These are phyloP conservation scores for Cladopsammia gracilis DNA, from an alignment of 64 coral and sea anemone genomes.

Conservation along the genomic window DNA sequence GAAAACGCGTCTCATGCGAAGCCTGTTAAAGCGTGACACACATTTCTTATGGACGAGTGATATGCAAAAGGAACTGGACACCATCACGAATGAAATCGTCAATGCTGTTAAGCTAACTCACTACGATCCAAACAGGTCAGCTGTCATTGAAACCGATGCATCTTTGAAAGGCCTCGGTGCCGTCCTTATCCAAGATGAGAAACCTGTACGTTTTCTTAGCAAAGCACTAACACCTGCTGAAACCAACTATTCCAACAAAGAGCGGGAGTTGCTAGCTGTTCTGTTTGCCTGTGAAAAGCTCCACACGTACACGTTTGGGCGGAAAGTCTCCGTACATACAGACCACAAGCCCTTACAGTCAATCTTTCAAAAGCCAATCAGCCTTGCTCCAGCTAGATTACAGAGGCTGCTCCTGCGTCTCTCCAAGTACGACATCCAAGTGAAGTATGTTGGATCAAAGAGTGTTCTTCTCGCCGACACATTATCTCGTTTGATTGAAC, in stretches of 20 bases:
- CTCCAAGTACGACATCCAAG: conserved; percentile 38
- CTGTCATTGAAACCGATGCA: conserved; percentile 49
- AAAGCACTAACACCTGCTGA: conserved; percentile 42
- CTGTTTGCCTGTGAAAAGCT: conserved; percentile 73
- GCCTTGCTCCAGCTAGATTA: conserved; percentile 46
- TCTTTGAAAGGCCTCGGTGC: conserved; percentile 35
- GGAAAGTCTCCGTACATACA: conserved; percentile 31
- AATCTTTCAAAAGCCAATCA: conserved; percentile 63
- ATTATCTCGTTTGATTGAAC: conserved; percentile 45
- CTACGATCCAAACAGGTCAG: conserved; percentile 29
- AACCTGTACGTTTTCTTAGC: conserved; percentile 50
- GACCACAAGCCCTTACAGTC: conserved; percentile 56
- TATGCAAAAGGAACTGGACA: conserved; percentile 10
- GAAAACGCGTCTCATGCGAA: conserved; percentile 65
- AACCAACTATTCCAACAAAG: conserved; percentile 67
- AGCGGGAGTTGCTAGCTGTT: conserved; percentile 59
- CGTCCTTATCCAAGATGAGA: conserved; percentile 40
- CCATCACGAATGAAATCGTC: conserved; percentile 24
- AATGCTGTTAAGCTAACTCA: conserved; percentile 20
- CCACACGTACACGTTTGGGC: conserved; percentile 62
- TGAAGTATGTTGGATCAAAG: conserved; percentile 62
- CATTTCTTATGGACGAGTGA: conserved; percentile 51
- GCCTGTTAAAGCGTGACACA: conserved; percentile 52
- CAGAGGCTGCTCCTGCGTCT: conserved; percentile 67
- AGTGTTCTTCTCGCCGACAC: conserved; percentile 57